A percentile compares a stretch with the other conserved stretches of the same genome.
Conservation (phyloP, 2,113 vertebrate genomes). For the Galbula dea region DNA sequence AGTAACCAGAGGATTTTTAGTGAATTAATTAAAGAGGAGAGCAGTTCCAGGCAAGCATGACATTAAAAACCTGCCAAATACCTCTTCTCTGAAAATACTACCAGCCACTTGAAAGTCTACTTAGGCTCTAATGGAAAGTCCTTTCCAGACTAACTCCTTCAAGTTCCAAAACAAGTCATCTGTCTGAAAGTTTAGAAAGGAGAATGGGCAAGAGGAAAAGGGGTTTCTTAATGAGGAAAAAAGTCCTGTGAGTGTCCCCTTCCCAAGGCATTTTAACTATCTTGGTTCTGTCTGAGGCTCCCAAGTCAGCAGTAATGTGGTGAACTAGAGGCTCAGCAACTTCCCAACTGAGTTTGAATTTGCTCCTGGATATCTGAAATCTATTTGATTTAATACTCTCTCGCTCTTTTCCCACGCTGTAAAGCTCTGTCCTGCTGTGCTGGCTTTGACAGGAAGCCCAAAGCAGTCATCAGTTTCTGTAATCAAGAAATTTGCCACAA, state of each 20-base stretch:
- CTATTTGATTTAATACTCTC: neutral
- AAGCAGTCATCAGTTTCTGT: neutral
- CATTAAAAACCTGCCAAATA: slow-evolving; percentile 60
- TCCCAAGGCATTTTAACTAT: neutral
- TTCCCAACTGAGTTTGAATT: neutral
- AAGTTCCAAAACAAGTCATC: slow-evolving; percentile 18
- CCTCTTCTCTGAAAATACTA: slow-evolving; percentile 51
- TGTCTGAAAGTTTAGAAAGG: neutral
- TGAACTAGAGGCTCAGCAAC: neutral
- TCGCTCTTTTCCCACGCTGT: neutral
- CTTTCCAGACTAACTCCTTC: slow-evolving; percentile 36
- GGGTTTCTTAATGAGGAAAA: neutral
- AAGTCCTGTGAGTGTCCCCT: neutral
- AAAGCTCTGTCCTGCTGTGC: slow-evolving; percentile 6
- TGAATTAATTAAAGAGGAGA: slow-evolving; percentile 56
- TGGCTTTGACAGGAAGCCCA: slow-evolving; percentile 21
- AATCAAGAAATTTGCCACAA: slow-evolving; percentile 25
- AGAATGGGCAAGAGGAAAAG: neutral
- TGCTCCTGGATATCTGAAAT: neutral
- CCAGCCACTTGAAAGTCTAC: slow-evolving; percentile 41
- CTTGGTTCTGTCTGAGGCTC: neutral
- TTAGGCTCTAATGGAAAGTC: slow-evolving; percentile 32
- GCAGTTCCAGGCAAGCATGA: slow-evolving; percentile 53
- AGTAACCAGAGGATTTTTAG: slow-evolving; percentile 45
- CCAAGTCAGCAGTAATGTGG: neutral